phyloP scores from a whole-genome alignment of 2,797 vertebrate genomes.

The Rhabdomys pumilio region DNA sequence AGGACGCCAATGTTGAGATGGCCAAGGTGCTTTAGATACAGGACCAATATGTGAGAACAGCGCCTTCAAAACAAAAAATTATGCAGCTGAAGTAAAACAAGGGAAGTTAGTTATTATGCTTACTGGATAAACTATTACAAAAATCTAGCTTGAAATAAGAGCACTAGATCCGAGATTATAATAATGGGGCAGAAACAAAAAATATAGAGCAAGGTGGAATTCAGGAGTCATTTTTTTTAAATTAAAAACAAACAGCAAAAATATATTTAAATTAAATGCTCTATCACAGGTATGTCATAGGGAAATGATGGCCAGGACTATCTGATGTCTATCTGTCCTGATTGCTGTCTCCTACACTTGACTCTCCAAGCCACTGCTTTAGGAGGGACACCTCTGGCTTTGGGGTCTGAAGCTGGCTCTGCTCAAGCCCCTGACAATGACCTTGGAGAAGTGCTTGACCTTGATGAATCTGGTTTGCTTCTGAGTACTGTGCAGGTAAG shows the following conservation, averaged over 20 bases:
- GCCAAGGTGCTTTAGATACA: background rate
- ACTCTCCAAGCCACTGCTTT: background rate
- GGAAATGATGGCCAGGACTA: background rate
- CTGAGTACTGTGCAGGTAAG: constrained; percentile 32
- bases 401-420: background rate
- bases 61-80: background rate
- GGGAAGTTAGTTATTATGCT: constrained; percentile 22
- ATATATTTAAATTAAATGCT: constrained; percentile 38
- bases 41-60: background rate
- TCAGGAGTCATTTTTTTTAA: background rate
- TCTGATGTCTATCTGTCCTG: background rate
- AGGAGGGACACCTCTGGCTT: background rate
- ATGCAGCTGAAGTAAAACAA: constrained; percentile 31
- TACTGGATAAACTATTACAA: constrained; percentile 39
- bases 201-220: background rate
- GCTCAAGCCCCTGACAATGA: constrained; percentile 4
- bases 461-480: constrained; percentile 36
- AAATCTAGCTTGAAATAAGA: constrained; percentile 52
- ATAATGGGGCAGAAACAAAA: constrained; percentile 19
- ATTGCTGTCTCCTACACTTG: background rate
- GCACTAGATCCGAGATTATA: background rate
- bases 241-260: background rate
- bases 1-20: background rate
- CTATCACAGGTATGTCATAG: background rate
- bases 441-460: background rate